Base-by-base conservation (phyloP, 2,888 invertebrate genomes). In the Nomada hirtipes region DNA sequence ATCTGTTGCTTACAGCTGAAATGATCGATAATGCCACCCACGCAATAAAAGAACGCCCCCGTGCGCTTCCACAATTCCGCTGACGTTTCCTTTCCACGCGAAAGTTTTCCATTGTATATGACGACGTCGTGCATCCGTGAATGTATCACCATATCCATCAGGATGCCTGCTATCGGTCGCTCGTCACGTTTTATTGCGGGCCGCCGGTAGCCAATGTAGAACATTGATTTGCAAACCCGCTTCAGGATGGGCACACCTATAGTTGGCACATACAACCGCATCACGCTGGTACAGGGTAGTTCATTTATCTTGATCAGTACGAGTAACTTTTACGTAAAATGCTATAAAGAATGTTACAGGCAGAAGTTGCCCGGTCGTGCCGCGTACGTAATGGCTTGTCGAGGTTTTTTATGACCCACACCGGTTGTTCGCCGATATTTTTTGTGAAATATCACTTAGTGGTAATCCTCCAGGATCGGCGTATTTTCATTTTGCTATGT, bases 21-120 rank as follows among this genome's bases (percentile, higher is more conserved):
- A 84, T 82, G 82, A 87, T 80, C 82, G 86, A 86, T 88, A 79
- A 79, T 65, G 47, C 70, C 83, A 55, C 71, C 76, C 72, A 73
- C 75, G 78, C 86, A 53, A 82, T 82, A 68, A 76, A 74, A 76
- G 57, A 73, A 57, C 63, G 68, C 70, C 55, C 61, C 63, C 47
- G 60, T 61, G 69, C 55, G 23, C 77, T 68, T 57, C 69, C 60
- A 61, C 70, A 69, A 59, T 78, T 75, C 26, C 44, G 47, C 82
- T 61, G 63, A 75, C 79, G 60, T 47, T 47, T 47, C 61, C 70
- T 65, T 60, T 61, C 52, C 60, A 78, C 73, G 72, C 44, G 67
- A 72, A 71, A 59, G 13, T 79, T 80, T 81, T 83, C 81, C 79
- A 83, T 78, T 73, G 63, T 69, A 29, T 23, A 1, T 18, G 44